Evolutionary conservation across 2,797 vertebrate species (phyloP).

Genomic region (Tragopan temminckii): DNA sequence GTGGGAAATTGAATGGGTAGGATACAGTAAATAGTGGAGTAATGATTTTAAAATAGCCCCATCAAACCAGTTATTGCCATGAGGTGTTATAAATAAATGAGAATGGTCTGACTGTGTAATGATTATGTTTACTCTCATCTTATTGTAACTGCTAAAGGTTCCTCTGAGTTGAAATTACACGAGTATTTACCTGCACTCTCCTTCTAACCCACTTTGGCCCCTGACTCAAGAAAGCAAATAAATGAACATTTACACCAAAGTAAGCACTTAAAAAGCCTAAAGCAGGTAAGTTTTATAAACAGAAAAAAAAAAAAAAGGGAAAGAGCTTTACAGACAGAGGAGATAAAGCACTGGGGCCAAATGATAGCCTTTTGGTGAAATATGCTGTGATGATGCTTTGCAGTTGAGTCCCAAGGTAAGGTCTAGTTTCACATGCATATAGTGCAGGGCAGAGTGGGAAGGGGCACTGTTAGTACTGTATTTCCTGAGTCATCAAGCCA

Average conservation of each 20-base stretch:
- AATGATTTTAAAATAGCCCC: conserved; percentile 55
- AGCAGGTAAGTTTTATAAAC: background rate
- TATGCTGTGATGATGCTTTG: fast-evolving
- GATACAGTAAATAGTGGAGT: conserved; percentile 29
- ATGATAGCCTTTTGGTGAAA: background rate
- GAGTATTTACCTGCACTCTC: background rate
- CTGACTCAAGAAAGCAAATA: background rate
- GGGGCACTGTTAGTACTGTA: fast-evolving
- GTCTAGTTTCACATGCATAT: background rate
- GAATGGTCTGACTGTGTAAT: conserved; percentile 29
- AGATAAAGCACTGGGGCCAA: background rate
- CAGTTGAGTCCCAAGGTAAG: background rate
- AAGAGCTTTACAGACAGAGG: background rate
- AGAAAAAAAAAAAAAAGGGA: background rate
- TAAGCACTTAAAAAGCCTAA: background rate
- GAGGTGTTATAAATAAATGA: conserved; percentile 44
- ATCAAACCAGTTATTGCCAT: conserved; percentile 38
- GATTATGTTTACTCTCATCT: conserved; percentile 14
- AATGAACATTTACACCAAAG: background rate
- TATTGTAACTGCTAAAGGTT: background rate
- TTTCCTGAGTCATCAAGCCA: background rate
- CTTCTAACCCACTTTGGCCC: background rate
- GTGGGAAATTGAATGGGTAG: conserved; percentile 11
- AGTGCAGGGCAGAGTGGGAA: background rate
- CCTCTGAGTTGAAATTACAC: background rate